Percentiles rank a stretch among this genome's conserved stretches.
phyloP scores from a whole-genome alignment of 2,888 invertebrate species.

The Actias luna region DNA sequence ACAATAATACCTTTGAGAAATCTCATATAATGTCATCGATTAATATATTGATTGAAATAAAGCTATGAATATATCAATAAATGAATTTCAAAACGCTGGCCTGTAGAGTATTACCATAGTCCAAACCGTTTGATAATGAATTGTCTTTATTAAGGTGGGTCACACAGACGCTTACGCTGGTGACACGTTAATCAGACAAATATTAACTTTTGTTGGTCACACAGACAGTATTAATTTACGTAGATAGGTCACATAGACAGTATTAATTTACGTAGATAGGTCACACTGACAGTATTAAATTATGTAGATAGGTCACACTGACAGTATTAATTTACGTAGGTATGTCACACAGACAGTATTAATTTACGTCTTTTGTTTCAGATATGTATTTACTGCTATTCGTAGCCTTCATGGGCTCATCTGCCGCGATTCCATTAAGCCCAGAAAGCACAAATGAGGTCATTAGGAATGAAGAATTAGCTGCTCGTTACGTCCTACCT shows the following conservation, averaged over 20 bases:
- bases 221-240: too few relatives aligned
- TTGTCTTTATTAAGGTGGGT: too few relatives aligned
- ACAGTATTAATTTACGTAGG: too few relatives aligned
- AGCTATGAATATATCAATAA: not conserved
- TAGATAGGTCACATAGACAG: too few relatives aligned
- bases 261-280: too few relatives aligned
- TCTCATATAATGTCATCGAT: not conserved
- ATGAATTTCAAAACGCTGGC: not conserved
- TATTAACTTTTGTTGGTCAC: too few relatives aligned
- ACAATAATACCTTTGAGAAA: too few relatives aligned
- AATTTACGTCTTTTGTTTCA: constrained; percentile 46
- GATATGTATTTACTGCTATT: constrained; percentile 64
- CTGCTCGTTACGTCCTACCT: constrained; percentile 76
- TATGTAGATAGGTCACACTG: too few relatives aligned
- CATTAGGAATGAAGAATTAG: constrained; percentile 30
- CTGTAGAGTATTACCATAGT: not conserved
- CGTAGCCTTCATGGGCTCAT: constrained; percentile 51
- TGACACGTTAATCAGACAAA: too few relatives aligned
- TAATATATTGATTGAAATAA: not conserved
- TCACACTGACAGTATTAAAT: too few relatives aligned
- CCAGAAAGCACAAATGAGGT: constrained; percentile 18
- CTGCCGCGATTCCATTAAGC: constrained; percentile 40
- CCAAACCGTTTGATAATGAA: not conserved
- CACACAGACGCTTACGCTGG: too few relatives aligned
- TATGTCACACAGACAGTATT: too few relatives aligned